Conservation (phyloP, 2,888 invertebrate species). For the Rhagonycha fulva region DNA sequence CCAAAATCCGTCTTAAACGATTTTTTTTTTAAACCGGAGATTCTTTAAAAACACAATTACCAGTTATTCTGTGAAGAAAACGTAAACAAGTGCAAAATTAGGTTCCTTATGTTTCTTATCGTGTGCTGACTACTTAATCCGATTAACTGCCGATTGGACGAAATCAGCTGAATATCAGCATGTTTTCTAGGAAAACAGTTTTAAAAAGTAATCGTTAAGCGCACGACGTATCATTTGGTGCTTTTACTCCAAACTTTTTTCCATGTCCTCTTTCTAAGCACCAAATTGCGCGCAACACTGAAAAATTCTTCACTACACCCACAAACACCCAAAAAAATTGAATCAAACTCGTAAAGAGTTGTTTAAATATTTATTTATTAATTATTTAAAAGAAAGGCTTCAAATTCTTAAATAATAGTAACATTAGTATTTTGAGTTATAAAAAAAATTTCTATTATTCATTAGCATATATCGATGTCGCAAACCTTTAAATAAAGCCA, state of each 20-base stretch:
- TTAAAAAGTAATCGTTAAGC: constrained; percentile 28
- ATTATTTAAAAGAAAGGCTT: background rate
- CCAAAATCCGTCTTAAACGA: background rate
- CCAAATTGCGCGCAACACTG: constrained; percentile 1
- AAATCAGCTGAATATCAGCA: constrained; percentile 39
- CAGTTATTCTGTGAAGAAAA: background rate
- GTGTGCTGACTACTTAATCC: constrained; percentile 33
- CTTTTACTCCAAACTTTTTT: background rate
- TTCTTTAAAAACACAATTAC: background rate
- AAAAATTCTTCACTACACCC: background rate
- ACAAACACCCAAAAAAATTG: background rate
- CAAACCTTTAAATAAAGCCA: too few relatives aligned
- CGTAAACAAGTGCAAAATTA: background rate
- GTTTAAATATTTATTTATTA: background rate
- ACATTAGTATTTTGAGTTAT: too few relatives aligned
- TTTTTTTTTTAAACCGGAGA: background rate
- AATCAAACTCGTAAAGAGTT: background rate
- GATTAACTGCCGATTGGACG: constrained; percentile 34
- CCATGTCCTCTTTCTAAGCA: background rate
- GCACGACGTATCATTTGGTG: background rate
- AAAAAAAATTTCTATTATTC: too few relatives aligned
- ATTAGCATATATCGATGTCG: too few relatives aligned
- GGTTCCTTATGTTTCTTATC: background rate
- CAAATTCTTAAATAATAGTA: background rate
- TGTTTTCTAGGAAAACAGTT: constrained; percentile 42